phyloP scores from a whole-genome alignment of 2,888 invertebrate genomes.

The Orthonevra nobilis region DNA sequence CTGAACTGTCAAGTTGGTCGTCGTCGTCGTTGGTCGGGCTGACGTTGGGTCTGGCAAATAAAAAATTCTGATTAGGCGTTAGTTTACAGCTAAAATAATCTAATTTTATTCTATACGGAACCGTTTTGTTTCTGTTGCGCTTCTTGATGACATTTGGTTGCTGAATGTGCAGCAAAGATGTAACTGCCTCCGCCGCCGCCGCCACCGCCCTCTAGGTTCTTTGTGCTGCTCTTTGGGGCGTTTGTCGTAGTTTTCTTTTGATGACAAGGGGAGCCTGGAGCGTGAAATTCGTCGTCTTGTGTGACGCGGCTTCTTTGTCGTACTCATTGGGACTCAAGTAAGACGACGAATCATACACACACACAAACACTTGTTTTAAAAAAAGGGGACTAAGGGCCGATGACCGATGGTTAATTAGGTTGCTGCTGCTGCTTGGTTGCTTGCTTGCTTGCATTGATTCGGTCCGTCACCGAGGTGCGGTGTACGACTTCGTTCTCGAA shows the following conservation, averaged over 20 bases:
- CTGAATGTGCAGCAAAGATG: conserved; percentile 17
- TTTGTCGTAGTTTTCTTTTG: conserved; percentile 4
- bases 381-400: conserved; percentile 62
- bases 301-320: conserved; percentile 69
- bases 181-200: background rate
- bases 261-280: conserved; percentile 37
- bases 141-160: conserved; percentile 27
- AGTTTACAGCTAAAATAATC: conserved; percentile 70
- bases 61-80: conserved; percentile 70
- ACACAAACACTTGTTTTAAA: too few relatives aligned
- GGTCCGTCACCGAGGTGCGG: conserved; percentile 53
- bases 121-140: conserved; percentile 51
- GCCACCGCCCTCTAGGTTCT: conserved; percentile 41
- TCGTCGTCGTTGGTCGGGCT: conserved; percentile 33
- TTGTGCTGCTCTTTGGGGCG: conserved; percentile 14
- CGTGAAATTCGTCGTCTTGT: conserved; percentile 75
- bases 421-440: too few relatives aligned
- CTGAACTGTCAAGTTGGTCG: conserved; percentile 64
- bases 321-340: conserved; percentile 5
- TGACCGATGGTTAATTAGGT: conserved; percentile 70
- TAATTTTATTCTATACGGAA: conserved; percentile 64
- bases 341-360: conserved; percentile 47
- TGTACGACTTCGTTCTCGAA: background rate
- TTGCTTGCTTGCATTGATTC: conserved; percentile 68
- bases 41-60: conserved; percentile 35